Evolutionary conservation across 2,797 vertebrate genomes (phyloP).

Genomic region (Macrochelys suwanniensis): DNA sequence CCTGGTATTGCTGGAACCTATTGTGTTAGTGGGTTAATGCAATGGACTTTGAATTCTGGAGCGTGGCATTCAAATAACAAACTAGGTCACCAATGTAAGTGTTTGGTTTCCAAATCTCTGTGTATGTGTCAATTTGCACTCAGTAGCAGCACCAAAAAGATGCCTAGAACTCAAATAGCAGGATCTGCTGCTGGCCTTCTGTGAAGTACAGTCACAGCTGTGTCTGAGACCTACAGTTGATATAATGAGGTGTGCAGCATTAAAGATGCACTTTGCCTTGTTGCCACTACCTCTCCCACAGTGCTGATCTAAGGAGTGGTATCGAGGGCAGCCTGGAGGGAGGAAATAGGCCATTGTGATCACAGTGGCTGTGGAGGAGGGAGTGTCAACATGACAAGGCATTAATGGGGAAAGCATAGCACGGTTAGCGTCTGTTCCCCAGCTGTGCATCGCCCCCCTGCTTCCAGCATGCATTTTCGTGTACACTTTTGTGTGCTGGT

Average conservation of each 20-base stretch:
- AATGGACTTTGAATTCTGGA: neutral
- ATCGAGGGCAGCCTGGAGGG: rapidly evolving
- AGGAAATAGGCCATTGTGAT: rapidly evolving
- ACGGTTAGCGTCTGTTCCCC: rapidly evolving
- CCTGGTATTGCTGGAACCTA: neutral
- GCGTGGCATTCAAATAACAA: rapidly evolving
- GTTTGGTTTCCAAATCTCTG: neutral
- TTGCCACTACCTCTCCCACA: rapidly evolving
- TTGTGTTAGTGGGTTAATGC: neutral
- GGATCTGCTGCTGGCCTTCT: neutral
- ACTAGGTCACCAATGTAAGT: rapidly evolving
- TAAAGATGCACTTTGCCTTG: rapidly evolving
- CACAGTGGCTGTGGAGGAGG: rapidly evolving
- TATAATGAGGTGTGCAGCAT: neutral
- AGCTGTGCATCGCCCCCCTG: neutral
- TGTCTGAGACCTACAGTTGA: rapidly evolving
- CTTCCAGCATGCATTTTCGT: rapidly evolving
- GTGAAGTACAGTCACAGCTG: rapidly evolving
- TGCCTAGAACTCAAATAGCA: rapidly evolving
- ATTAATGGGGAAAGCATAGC: neutral
- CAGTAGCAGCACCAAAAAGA: rapidly evolving
- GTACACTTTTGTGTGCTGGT: rapidly evolving
- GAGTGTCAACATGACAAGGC: rapidly evolving
- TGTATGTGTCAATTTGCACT: rapidly evolving
- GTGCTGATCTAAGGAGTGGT: neutral